phyloP scores from a whole-genome alignment of 2,113 vertebrate genomes.

The Pontoporia blainvillei region DNA sequence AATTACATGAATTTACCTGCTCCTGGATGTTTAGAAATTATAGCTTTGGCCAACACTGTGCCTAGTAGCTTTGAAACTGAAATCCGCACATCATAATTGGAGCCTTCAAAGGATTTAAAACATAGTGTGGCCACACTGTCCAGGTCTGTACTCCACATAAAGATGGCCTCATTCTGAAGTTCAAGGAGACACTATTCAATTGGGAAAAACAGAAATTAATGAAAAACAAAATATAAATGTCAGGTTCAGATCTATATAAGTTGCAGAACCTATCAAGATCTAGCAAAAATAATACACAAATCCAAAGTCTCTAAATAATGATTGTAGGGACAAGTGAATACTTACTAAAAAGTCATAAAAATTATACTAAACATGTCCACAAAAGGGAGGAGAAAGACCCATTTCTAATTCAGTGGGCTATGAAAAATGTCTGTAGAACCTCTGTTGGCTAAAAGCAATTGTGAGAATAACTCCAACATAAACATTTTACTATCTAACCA shows the following conservation, averaged over 20 bases:
- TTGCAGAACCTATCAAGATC: slow-evolving; percentile 37
- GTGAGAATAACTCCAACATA: not conserved
- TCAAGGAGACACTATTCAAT: slow-evolving; percentile 90
- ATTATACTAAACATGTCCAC: not conserved
- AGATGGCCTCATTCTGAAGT: slow-evolving; percentile 92
- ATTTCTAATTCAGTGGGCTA: not conserved
- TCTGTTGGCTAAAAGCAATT: not conserved
- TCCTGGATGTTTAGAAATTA: slow-evolving; percentile 80
- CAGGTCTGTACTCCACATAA: slow-evolving; percentile 93
- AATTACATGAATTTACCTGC: slow-evolving; percentile 79
- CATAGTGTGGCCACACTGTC: slow-evolving; percentile 92
- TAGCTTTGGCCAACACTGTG: slow-evolving; percentile 88
- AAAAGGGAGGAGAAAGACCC: not conserved
- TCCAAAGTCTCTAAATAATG: slow-evolving; percentile 19
- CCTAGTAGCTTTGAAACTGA: slow-evolving; percentile 91
- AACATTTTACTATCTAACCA: not conserved
- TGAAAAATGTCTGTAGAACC: not conserved
- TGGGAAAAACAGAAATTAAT: slow-evolving; percentile 43
- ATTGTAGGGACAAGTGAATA: slow-evolving; percentile 25
- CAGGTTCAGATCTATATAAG: not conserved
- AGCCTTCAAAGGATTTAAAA: slow-evolving; percentile 95
- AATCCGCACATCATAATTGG: slow-evolving; percentile 89
- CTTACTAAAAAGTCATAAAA: slow-evolving; percentile 3
- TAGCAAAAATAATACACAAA: slow-evolving; percentile 14
- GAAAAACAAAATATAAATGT: slow-evolving; percentile 42